Evolutionary conservation across 2,113 vertebrate species (phyloP).

Genomic region (Muntiacus reevesi): DNA sequence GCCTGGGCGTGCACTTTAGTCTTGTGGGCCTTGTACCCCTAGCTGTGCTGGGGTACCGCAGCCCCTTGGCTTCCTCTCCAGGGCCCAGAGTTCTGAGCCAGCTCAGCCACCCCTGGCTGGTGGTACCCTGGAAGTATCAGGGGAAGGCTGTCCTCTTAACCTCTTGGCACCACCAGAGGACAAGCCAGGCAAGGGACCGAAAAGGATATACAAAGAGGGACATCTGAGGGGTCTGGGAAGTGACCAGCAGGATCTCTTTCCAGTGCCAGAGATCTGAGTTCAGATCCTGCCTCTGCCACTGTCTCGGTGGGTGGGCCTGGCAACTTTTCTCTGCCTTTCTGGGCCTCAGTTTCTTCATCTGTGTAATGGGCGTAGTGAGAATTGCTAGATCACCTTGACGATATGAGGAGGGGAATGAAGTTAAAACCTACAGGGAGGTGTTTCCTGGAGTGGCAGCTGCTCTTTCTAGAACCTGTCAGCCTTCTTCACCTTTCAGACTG

Average conservation of each 20-base stretch:
- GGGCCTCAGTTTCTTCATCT: background rate
- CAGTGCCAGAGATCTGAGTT: background rate
- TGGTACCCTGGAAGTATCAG: background rate
- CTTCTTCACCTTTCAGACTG: background rate
- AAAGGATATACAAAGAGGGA: background rate
- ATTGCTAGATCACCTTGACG: rapidly evolving
- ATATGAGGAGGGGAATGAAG: background rate
- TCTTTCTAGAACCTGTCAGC: background rate
- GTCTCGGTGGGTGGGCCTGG: background rate
- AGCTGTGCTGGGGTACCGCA: background rate
- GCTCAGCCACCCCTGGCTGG: background rate
- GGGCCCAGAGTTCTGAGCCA: background rate
- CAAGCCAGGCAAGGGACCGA: background rate
- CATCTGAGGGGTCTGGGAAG: background rate
- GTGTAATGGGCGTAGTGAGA: background rate
- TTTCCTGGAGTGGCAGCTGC: background rate
- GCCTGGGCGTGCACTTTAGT: rapidly evolving
- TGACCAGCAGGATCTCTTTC: background rate
- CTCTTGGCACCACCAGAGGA: background rate
- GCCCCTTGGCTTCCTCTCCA: background rate
- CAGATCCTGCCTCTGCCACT: background rate
- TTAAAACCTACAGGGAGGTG: background rate
- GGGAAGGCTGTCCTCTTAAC: background rate
- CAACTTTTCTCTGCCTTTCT: background rate
- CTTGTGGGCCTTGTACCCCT: rapidly evolving